Conservation (phyloP, 2,113 vertebrate genomes). For the Parus major region DNA sequence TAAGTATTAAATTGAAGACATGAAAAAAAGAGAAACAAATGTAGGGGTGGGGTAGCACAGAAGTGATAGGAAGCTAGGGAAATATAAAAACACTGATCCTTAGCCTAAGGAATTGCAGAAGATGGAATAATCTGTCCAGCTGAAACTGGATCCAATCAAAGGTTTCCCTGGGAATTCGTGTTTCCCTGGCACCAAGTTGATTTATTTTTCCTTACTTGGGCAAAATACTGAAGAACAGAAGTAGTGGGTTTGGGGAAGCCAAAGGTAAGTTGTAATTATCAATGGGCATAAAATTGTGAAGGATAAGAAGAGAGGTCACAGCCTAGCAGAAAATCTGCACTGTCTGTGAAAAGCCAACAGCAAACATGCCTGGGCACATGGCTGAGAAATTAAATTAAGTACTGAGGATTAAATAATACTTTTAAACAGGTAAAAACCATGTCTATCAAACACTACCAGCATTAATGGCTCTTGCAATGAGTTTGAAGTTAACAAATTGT, state of each 20-base stretch:
- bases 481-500: not conserved
- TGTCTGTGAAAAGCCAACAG: not conserved
- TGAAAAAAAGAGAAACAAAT: not conserved
- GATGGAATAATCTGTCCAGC: not conserved
- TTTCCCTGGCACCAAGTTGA: not conserved
- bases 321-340: not conserved
- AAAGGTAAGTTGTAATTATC: not conserved
- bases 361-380: not conserved
- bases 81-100: accelerated
- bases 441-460: not conserved
- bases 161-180: not conserved
- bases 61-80: not conserved
- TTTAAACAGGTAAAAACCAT: not conserved
- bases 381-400: not conserved
- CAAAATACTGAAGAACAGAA: not conserved
- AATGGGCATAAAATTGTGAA: not conserved
- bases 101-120: not conserved
- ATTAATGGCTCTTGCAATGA: not conserved
- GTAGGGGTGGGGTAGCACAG: not conserved
- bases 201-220: not conserved
- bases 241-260: not conserved
- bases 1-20: not conserved
- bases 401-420: not conserved
- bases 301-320: not conserved
- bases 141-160: not conserved